phyloP scores from a whole-genome alignment of 2,888 invertebrate species.

The Gasteruption jaculator region DNA sequence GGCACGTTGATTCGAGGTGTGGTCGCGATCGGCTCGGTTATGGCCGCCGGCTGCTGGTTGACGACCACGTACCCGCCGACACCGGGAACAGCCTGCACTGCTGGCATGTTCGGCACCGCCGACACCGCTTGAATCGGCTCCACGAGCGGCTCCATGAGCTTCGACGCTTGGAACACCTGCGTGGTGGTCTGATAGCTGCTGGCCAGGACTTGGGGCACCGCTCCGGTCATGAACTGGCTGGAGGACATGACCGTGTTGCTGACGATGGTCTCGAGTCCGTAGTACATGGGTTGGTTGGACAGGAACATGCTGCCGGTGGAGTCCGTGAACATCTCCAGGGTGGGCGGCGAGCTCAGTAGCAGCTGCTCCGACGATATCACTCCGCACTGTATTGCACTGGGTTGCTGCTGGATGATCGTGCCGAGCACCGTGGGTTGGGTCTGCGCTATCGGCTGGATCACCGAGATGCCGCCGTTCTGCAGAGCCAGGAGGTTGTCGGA shows the following conservation, averaged over 20 bases:
- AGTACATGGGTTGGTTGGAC: slow-evolving; percentile 72
- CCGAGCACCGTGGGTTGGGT: slow-evolving; percentile 45
- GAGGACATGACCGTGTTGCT: slow-evolving; percentile 89
- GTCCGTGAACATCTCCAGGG: slow-evolving; percentile 63
- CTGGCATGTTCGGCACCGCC: slow-evolving; percentile 29
- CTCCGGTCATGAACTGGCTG: slow-evolving; percentile 77
- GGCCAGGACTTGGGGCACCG: slow-evolving; percentile 75
- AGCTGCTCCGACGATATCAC: slow-evolving; percentile 59
- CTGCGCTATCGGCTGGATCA: slow-evolving; percentile 44
- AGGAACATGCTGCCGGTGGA: slow-evolving; percentile 49
- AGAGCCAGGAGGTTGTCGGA: slow-evolving; percentile 44
- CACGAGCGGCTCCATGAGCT: slow-evolving; percentile 71
- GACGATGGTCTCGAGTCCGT: slow-evolving; percentile 80
- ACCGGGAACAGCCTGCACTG: slow-evolving; percentile 33
- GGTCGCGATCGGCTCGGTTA: slow-evolving; percentile 27
- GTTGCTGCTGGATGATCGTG: slow-evolving; percentile 53
- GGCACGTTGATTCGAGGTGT: slow-evolving; percentile 31
- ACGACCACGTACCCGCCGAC: slow-evolving; percentile 42
- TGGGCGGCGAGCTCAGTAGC: slow-evolving; percentile 60
- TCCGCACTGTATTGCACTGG: slow-evolving; percentile 55
- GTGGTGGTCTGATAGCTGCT: slow-evolving; percentile 83
- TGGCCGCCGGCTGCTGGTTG: slow-evolving; percentile 34
- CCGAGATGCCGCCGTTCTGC: slow-evolving; percentile 46
- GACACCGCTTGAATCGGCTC: slow-evolving; percentile 65
- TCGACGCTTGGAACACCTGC: slow-evolving; percentile 80